Conservation (phyloP, 2,888 invertebrate species). For the Callyntrura guangdongensis region DNA sequence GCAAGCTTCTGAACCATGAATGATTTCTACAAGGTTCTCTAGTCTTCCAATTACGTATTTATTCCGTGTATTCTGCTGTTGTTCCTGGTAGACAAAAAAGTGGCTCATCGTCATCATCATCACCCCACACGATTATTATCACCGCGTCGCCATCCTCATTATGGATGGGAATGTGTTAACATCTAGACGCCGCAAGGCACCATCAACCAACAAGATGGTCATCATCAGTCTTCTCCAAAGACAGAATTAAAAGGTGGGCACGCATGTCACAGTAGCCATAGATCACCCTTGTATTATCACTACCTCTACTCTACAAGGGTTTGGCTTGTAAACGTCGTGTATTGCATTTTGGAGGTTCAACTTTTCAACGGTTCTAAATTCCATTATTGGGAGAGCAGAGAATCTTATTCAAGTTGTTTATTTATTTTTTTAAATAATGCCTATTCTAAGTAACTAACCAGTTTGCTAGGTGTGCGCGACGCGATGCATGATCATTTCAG, state of each 20-base stretch:
- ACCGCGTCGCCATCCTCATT: too few species aligned
- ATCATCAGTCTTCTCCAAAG: conserved; percentile 53
- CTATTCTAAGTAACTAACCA: too few species aligned
- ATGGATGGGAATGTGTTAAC: conserved; percentile 38
- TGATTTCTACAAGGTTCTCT: conserved; percentile 60
- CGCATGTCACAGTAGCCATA: conserved; percentile 63
- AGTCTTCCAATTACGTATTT: conserved; percentile 44
- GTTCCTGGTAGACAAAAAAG: conserved; percentile 70
- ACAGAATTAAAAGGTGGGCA: conserved; percentile 66
- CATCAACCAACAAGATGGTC: conserved; percentile 41
- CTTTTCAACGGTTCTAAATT: too few species aligned
- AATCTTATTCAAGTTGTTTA: too few species aligned
- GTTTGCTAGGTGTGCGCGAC: too few species aligned
- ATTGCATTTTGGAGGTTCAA: too few species aligned
- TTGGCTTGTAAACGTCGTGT: too few species aligned
- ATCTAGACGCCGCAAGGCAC: conserved; percentile 43
- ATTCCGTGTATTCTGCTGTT: conserved; percentile 31
- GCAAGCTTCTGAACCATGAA: conserved; percentile 71
- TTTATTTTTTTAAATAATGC: too few species aligned
- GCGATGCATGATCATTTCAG: too few species aligned
- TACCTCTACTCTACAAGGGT: too few species aligned
- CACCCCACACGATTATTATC: conserved; percentile 21
- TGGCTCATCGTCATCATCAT: conserved; percentile 63
- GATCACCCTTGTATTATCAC: background rate
- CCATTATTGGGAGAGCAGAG: too few species aligned